A percentile compares a stretch with the other conserved stretches of the same genome.
These are phyloP conservation scores for Polyploca ridens DNA, from an alignment of 2,888 invertebrate species.

Conservation along the genomic window DNA sequence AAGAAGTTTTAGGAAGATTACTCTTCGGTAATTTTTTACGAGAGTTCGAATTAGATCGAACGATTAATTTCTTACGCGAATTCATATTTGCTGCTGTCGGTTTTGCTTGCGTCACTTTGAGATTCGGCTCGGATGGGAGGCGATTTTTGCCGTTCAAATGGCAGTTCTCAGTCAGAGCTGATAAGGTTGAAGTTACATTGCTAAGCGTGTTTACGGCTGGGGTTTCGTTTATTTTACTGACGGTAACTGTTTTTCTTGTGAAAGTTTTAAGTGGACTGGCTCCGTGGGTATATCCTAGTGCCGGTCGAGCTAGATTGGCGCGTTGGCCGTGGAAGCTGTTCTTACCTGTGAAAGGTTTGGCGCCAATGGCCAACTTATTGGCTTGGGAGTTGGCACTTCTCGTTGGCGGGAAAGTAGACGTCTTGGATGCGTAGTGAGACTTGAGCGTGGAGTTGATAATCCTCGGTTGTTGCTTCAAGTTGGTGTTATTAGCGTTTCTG, in stretches of 20 bases:
- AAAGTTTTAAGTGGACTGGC: slow-evolving; percentile 71
- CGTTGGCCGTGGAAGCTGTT: slow-evolving; percentile 76
- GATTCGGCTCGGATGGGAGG: slow-evolving; percentile 71
- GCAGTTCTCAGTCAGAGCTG: slow-evolving; percentile 77
- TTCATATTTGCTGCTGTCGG: slow-evolving; percentile 49
- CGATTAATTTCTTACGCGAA: slow-evolving; percentile 73
- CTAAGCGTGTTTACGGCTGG: slow-evolving; percentile 54
- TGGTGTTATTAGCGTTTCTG: slow-evolving; percentile 70
- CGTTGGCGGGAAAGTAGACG: slow-evolving; percentile 78
- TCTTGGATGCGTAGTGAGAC: slow-evolving; percentile 71
- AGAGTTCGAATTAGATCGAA: slow-evolving; percentile 72
- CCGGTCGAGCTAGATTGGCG: slow-evolving; percentile 73
- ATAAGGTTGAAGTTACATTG: slow-evolving; percentile 73
- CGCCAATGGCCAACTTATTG: slow-evolving; percentile 51
- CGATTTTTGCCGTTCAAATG: slow-evolving; percentile 77
- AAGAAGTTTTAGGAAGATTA: slow-evolving; percentile 54
- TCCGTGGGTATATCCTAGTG: slow-evolving; percentile 65
- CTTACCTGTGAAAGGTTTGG: slow-evolving; percentile 70
- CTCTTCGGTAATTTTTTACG: slow-evolving; percentile 75
- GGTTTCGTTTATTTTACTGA: slow-evolving; percentile 61
- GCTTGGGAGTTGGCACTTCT: slow-evolving; percentile 74
- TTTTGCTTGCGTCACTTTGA: slow-evolving; percentile 59
- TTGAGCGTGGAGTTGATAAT: slow-evolving; percentile 62
- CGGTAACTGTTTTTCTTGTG: slow-evolving; percentile 61
- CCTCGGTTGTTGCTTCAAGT: slow-evolving; percentile 69